phyloP scores from a whole-genome alignment of 2,888 invertebrate genomes.

The Drosophila acutilabella region DNA sequence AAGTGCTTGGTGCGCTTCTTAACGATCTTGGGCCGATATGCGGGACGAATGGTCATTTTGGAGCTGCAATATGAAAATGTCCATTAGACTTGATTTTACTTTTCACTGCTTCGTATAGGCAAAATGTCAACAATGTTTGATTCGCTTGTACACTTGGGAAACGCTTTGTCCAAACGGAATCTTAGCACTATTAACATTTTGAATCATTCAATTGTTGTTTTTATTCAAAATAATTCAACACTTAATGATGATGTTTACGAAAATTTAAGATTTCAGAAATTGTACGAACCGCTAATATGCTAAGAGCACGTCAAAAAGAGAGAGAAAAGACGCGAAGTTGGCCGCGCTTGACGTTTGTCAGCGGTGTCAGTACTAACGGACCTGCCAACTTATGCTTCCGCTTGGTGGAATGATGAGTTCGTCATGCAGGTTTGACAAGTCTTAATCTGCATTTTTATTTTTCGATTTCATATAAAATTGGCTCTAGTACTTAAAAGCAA shows the following conservation, averaged over 20 bases:
- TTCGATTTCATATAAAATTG: background rate
- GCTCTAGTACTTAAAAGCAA: background rate
- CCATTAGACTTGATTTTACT: constrained; percentile 16
- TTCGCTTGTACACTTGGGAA: background rate
- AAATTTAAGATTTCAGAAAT: constrained; percentile 71
- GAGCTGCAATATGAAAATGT: constrained; percentile 79
- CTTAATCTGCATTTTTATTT: background rate
- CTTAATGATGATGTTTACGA: constrained; percentile 68
- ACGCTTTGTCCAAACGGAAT: constrained; percentile 36
- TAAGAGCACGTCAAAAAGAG: constrained; percentile 84
- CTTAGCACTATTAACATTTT: constrained; percentile 26
- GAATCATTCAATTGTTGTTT: constrained; percentile 20
- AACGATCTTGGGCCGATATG: constrained; percentile 94
- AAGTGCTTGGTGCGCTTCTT: constrained; percentile 99
- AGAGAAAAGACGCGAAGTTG: constrained; percentile 78
- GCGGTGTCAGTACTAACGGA: constrained; percentile 37
- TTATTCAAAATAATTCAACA: constrained; percentile 29
- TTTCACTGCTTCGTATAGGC: constrained; percentile 5
- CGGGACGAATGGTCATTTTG: constrained; percentile 95
- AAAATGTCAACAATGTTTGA: constrained; percentile 65
- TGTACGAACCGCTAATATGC: constrained; percentile 81
- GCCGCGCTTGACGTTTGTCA: constrained; percentile 52
- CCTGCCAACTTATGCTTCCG: constrained; percentile 55
- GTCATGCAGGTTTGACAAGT: constrained; percentile 29
- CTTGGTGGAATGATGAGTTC: background rate